Conservation (phyloP, 2,113 vertebrate species). For the Erythrolamprus reginae region DNA sequence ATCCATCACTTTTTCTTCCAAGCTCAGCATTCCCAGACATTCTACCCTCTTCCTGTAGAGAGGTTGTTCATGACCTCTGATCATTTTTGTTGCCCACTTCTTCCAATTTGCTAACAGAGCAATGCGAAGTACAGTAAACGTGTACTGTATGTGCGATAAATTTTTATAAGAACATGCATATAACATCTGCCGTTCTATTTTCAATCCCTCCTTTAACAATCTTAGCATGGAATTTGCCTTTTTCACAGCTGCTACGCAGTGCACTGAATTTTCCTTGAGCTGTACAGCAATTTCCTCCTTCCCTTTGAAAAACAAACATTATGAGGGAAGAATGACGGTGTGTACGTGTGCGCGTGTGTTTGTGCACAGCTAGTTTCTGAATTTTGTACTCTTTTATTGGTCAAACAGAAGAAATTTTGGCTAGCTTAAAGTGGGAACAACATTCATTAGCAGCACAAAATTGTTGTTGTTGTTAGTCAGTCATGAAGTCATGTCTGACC, state of each 20-base stretch:
- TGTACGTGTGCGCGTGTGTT: too few relatives aligned
- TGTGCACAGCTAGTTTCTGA: neutral
- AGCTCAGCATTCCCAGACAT: neutral
- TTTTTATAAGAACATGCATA: neutral
- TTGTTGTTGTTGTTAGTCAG: neutral
- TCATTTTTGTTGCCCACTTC: neutral
- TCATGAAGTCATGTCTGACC: too few relatives aligned
- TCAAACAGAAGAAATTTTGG: neutral
- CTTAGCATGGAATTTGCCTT: neutral
- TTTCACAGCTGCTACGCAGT: neutral
- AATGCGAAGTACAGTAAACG: neutral
- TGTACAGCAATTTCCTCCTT: neutral
- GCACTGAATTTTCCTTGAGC: neutral
- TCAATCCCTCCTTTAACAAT: neutral
- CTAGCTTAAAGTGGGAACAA: neutral
- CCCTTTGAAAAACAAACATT: neutral
- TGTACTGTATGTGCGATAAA: neutral
- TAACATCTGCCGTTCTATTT: neutral
- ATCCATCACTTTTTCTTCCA: neutral
- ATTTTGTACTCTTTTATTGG: neutral
- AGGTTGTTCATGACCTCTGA: neutral
- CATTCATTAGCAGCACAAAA: neutral
- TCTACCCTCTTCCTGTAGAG: neutral
- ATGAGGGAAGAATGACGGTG: neutral
- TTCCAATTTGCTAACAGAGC: neutral